These are phyloP conservation scores for Neoascia interrupta DNA, from an alignment of 2,888 invertebrate genomes.

Conservation along the genomic window DNA sequence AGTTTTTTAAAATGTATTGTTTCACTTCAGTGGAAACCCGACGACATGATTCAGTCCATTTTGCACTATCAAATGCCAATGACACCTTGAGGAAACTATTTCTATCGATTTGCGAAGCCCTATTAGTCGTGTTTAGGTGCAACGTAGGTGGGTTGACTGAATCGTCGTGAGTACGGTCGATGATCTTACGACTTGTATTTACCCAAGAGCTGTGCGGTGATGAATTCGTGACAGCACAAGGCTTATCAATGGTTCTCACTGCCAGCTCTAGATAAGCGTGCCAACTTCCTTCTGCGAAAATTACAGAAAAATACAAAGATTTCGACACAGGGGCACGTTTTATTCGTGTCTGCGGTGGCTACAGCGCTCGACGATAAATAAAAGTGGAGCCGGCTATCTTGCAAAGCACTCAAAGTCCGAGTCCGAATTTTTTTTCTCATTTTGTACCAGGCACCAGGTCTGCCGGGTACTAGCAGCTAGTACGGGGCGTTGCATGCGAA, in stretches of 20 bases:
- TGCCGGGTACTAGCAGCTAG: background rate
- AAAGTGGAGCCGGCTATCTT: background rate
- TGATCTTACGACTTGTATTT: too few relatives aligned
- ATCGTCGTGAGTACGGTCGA: too few relatives aligned
- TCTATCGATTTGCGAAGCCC: constrained; percentile 56
- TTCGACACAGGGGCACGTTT: constrained; percentile 11
- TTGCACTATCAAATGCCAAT: constrained; percentile 39
- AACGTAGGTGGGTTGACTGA: too few relatives aligned
- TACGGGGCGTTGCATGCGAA: constrained; percentile 42
- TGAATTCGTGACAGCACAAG: background rate
- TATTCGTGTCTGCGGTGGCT: constrained; percentile 24
- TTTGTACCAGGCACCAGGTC: constrained; percentile 48
- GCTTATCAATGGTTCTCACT: too few relatives aligned
- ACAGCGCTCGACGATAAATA: constrained; percentile 1
- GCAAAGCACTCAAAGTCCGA: background rate
- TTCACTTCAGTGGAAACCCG: too few relatives aligned
- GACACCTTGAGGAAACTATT: constrained; percentile 46
- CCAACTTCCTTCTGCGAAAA: constrained; percentile 39
- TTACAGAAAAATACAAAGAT: background rate
- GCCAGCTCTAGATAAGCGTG: constrained; percentile 17
- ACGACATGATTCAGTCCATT: background rate
- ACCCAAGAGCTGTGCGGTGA: background rate
- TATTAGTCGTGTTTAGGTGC: too few relatives aligned
- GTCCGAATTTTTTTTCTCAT: constrained; percentile 20
- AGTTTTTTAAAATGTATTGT: too few relatives aligned